Percentiles rank a stretch among this genome's conserved stretches.
phyloP scores from a whole-genome alignment of 2,888 invertebrate genomes.

The Xestoiulus laeticollis region DNA sequence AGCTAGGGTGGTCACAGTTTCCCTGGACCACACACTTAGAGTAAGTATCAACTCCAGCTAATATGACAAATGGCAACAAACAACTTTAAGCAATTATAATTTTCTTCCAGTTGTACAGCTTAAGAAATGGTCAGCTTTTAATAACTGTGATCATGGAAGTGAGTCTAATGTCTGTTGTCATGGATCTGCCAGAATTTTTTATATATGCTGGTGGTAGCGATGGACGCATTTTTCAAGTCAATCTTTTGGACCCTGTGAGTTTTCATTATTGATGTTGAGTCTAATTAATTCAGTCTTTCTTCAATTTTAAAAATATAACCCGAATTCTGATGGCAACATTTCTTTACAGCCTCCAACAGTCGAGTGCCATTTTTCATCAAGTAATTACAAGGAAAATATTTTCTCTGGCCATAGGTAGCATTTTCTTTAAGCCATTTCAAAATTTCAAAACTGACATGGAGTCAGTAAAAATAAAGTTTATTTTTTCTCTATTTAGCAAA shows the following conservation, averaged over 20 bases:
- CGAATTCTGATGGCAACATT: neutral
- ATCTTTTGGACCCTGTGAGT: slow-evolving; percentile 71
- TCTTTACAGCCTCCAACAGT: slow-evolving; percentile 59
- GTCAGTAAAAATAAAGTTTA: slow-evolving; percentile 23
- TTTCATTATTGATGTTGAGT: slow-evolving; percentile 65
- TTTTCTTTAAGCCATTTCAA: neutral
- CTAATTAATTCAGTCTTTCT: slow-evolving; percentile 60
- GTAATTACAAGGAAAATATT: slow-evolving; percentile 60
- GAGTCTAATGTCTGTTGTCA: slow-evolving; percentile 74
- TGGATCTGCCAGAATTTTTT: slow-evolving; percentile 76
- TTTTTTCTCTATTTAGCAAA: slow-evolving; percentile 59
- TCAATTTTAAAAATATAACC: slow-evolving; percentile 68
- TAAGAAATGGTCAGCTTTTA: slow-evolving; percentile 75
- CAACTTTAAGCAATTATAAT: neutral
- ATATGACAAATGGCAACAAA: neutral
- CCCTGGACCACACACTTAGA: slow-evolving; percentile 83
- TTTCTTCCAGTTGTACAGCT: slow-evolving; percentile 73
- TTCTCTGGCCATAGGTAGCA: slow-evolving; percentile 75
- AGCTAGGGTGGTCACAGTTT: slow-evolving; percentile 78
- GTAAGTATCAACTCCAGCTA: slow-evolving; percentile 59
- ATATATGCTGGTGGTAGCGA: slow-evolving; percentile 78
- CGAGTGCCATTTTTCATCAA: neutral
- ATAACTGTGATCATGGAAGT: slow-evolving; percentile 78
- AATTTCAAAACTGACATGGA: neutral
- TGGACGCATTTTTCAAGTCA: slow-evolving; percentile 75